These are phyloP conservation scores for Mastacembelus armatus DNA, from an alignment of 2,797 vertebrate genomes.

Conservation along the genomic window DNA sequence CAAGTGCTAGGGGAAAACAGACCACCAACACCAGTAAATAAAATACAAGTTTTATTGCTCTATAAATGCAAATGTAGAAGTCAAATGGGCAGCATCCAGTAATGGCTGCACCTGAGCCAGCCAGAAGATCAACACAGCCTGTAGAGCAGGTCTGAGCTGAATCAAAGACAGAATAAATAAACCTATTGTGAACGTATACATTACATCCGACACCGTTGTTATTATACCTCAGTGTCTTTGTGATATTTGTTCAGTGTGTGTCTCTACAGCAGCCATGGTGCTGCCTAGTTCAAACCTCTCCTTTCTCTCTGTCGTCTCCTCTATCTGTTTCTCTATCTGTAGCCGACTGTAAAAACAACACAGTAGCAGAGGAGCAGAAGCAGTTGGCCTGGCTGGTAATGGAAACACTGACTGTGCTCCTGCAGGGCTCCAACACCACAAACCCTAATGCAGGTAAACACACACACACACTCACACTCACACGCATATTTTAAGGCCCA, in stretches of 20 bases:
- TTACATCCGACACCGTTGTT: too few relatives aligned
- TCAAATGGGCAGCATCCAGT: too few relatives aligned
- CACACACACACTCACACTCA: not conserved
- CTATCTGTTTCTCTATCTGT: not conserved
- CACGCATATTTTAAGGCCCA: too few relatives aligned
- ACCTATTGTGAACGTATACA: not conserved
- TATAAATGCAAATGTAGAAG: not conserved
- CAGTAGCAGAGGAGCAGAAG: constrained; percentile 94
- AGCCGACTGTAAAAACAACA: constrained; percentile 92
- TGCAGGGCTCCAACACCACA: constrained; percentile 97
- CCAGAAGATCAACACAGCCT: too few relatives aligned
- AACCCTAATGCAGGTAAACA: constrained; percentile 79
- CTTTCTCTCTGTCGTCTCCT: not conserved
- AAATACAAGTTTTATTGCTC: not conserved
- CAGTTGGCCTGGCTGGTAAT: constrained; percentile 96
- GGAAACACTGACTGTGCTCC: constrained; percentile 95
- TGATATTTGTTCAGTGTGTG: not conserved
- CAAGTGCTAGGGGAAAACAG: too few relatives aligned
- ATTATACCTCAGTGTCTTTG: too few relatives aligned
- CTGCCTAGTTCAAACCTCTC: not conserved
- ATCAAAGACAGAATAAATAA: constrained; percentile 6
- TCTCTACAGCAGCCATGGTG: not conserved
- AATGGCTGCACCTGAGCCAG: not conserved
- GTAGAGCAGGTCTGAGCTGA: too few relatives aligned
- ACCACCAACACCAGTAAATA: not conserved